phyloP scores from a whole-genome alignment of 2,113 vertebrate species.

The Sigmodon hispidus region DNA sequence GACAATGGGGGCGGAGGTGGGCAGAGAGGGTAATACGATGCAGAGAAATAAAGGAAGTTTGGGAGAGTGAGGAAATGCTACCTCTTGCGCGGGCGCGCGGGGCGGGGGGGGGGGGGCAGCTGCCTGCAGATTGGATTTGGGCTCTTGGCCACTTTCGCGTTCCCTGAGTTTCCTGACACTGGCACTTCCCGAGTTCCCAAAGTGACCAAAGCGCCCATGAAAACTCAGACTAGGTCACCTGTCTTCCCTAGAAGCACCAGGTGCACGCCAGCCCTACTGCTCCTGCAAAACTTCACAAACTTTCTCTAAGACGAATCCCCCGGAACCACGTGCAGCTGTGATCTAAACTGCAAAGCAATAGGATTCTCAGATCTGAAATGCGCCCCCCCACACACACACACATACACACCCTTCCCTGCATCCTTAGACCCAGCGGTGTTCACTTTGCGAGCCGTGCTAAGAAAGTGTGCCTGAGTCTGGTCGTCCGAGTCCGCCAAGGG shows the following conservation, averaged over 20 bases:
- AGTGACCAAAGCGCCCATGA: not conserved
- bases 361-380: not conserved
- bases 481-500: not conserved
- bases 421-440: not conserved
- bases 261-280: not conserved
- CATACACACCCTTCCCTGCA: not conserved
- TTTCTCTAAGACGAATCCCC: not conserved
- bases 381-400: no score
- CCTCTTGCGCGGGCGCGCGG: not conserved
- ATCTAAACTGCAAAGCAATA: not conserved
- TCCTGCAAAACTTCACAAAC: not conserved
- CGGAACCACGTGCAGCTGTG: not conserved
- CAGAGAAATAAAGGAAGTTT: slow-evolving; percentile 70
- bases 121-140: not conserved
- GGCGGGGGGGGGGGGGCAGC: not conserved
- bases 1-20: slow-evolving; percentile 69
- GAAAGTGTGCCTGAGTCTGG: not conserved
- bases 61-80: not conserved
- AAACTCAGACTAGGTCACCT: not conserved
- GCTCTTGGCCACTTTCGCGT: not conserved
- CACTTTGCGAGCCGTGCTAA: not conserved
- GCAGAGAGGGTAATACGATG: slow-evolving; percentile 61
- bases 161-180: not conserved
- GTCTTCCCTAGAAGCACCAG: not conserved
- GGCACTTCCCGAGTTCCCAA: not conserved